Evolutionary conservation across 2,113 vertebrate species (phyloP).

Genomic region (Smithornis capensis): DNA sequence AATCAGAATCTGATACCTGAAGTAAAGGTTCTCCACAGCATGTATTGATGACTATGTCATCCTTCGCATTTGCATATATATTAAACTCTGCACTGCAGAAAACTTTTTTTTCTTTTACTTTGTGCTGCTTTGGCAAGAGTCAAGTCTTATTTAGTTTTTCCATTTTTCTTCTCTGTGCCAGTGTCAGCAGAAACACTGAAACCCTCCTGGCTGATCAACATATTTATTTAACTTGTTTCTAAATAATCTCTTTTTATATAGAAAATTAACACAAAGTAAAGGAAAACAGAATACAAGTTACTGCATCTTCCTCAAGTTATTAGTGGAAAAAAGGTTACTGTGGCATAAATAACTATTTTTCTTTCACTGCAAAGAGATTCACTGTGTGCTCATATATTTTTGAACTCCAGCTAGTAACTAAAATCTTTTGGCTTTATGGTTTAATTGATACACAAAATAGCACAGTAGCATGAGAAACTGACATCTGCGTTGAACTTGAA

Average conservation of each 20-base stretch:
- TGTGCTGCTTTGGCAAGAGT: neutral
- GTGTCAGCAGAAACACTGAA: slow-evolving; percentile 53
- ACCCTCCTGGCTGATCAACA: slow-evolving; percentile 8
- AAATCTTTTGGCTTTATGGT: neutral
- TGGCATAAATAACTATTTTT: slow-evolving; percentile 3
- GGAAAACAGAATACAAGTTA: slow-evolving; percentile 44
- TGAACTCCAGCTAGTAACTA: neutral
- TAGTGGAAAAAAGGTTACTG: neutral
- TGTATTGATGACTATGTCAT: too few relatives aligned
- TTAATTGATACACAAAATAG: neutral
- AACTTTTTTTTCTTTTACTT: neutral
- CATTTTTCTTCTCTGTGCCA: slow-evolving; percentile 20
- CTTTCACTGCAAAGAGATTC: neutral
- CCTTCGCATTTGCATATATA: neutral
- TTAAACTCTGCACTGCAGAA: neutral
- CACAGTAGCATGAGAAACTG: neutral
- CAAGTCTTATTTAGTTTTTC: slow-evolving; percentile 46
- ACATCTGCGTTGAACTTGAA: neutral
- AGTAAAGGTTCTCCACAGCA: neutral
- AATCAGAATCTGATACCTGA: neutral
- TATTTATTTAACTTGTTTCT: slow-evolving; percentile 59
- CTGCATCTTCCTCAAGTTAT: neutral
- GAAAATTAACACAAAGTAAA: slow-evolving; percentile 5
- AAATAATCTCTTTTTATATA: slow-evolving; percentile 13
- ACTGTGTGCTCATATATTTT: neutral